Evolutionary conservation across 2,797 vertebrate species (phyloP), one percentile per base, ranked within the genome.

Genomic region (Ambastaia sidthimunki): DNA sequence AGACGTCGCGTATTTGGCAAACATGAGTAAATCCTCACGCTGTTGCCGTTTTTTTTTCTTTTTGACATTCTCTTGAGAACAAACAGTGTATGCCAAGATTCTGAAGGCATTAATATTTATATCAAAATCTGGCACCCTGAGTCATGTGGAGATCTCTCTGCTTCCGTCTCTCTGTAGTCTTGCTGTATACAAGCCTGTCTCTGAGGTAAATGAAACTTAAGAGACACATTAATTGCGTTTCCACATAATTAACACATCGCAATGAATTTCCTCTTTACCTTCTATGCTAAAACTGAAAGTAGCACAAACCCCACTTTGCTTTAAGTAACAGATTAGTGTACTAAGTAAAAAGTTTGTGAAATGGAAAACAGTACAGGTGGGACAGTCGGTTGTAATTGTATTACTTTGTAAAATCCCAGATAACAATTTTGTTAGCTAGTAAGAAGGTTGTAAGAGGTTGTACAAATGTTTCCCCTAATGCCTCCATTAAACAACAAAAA

Each of bases 41-140:
- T 28, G 21, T 37, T 76, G 62, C 10, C 4, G 23, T 63, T 52
- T 70, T 81, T 19, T 66, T 10, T 11, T 25, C 7, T 7, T 16
- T 44, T n/a, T 6, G 12, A 15, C 12, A 21, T 21, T 59, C 60
- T 59, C 60, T 31, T 10, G 60, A 81, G 74, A 77, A 77, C 74
- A 72, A 59, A 34, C 41, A n/a, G 21, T 37, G 18, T 15, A 21
- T 74, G 80, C 74, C 60, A 76, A 71, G 67, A 66, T 15, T 47
- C 66, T 9, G n/a, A 71, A 21, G 54, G 19, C 60, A 81, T 67
- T 72, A 23, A 70, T 81, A 72, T 76, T 76, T 57, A 72, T 76
- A 59, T 54, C 47, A 47, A 55, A 81, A 66, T 81, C 68, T 62
- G 28, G 62, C 13, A 44, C 34, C n/a, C 31, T 57, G 52, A 48